Base-by-base conservation (phyloP, 2,888 invertebrate species). In the Heliconius ismenius region DNA sequence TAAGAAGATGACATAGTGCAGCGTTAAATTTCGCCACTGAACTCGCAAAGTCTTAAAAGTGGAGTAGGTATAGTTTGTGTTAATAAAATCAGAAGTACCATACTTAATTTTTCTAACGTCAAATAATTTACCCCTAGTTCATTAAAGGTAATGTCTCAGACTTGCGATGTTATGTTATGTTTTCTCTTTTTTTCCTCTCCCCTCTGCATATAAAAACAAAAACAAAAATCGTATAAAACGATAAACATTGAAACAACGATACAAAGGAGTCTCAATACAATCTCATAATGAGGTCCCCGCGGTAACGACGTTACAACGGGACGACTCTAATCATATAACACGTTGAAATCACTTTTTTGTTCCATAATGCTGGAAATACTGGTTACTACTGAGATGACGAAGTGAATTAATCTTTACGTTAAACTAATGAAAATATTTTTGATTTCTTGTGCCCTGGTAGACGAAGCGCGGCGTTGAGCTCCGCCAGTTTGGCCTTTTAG, bases 211-310 rank as follows among this genome's bases (percentile, higher is more conserved):
- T 62, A 24, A 26, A 39, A 65, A 36, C 6, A n/a, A 24, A 7
- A 28, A 18, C 13, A n/a, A 69, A n/a, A 69, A 54, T n/a, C 6
- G 3, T 15, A 65, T n/a, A n/a, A 21, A 69, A 39, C 24, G 9
- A 36, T 67, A 24, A 39, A 54, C 54, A 54, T 54, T 28, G 58
- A 32, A 76, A 73, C 73, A 65, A 77, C 67, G 74, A 24, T 67
- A 60, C 26, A 67, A 36, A 79, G 76, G 75, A 73, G 64, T 72
- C 63, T 73, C 78, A 77, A 76, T 69, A 58, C 78, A 79, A 78
- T 76, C 78, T 75, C 73, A 78, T 79, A 79, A 78, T 70, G 79
- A 32, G 62, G 73, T 68, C 76, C 74, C 77, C 28, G 36, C 39
- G 63, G 64, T 64, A 70, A 76, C 74, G 60, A 39, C 49, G 64